phyloP scores from a whole-genome alignment of 2,888 invertebrate genomes.

The Acleris literana region DNA sequence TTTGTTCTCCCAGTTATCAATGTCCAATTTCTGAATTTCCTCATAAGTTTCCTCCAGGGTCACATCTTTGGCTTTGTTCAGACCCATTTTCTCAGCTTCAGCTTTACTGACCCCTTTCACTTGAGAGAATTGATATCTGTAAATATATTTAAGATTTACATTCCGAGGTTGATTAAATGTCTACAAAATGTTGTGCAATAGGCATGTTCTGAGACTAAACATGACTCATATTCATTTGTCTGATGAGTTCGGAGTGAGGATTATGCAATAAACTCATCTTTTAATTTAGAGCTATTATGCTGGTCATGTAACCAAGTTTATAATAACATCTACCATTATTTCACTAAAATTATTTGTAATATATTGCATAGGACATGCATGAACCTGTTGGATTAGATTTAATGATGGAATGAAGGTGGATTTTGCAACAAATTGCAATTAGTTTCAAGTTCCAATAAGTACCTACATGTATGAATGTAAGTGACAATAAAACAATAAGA shows the following conservation, averaged over 20 bases:
- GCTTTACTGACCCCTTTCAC: conserved; percentile 84
- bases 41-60: conserved; percentile 90
- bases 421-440: too few relatives aligned
- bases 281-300: too few relatives aligned
- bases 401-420: too few relatives aligned
- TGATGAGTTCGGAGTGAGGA: background rate
- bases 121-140: conserved; percentile 84
- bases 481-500: too few relatives aligned
- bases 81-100: conserved; percentile 86
- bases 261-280: background rate
- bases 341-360: too few relatives aligned
- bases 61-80: conserved; percentile 86
- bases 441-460: too few relatives aligned
- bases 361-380: background rate
- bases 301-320: too few relatives aligned
- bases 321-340: too few relatives aligned
- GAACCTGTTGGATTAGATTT: background rate
- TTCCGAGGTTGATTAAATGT: background rate
- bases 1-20: conserved; percentile 93
- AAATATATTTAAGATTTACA: conserved; percentile 3
- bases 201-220: background rate
- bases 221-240: conserved; percentile 6
- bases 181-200: conserved; percentile 20
- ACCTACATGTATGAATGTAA: too few relatives aligned
- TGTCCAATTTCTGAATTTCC: conserved; percentile 88